A percentile compares a stretch with the other conserved stretches of the same genome.
Conservation (phyloP, 2,113 vertebrate species). For the Forbesichthys agassizii region DNA sequence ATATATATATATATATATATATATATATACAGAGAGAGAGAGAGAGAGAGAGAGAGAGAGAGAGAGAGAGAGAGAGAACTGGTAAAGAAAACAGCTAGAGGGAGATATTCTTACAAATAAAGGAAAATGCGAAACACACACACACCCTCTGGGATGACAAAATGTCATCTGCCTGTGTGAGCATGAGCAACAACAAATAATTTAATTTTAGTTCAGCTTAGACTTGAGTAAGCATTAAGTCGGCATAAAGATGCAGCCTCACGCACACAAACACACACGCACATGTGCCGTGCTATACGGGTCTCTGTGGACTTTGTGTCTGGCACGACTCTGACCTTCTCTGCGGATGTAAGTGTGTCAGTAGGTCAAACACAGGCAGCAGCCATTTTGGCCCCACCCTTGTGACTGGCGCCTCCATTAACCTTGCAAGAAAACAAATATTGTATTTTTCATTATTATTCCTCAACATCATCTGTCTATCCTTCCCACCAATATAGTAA, state of each 20-base stretch:
- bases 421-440: constrained; percentile 21
- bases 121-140: constrained; percentile 24
- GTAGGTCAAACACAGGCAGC: constrained; percentile 60
- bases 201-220: constrained; percentile 46
- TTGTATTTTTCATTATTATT: neutral
- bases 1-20: too few relatives aligned
- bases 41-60: neutral
- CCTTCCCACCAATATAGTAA: neutral
- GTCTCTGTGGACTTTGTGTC: constrained; percentile 20
- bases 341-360: constrained; percentile 71
- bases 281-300: neutral
- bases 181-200: constrained; percentile 47
- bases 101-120: constrained; percentile 30
- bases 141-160: constrained; percentile 12
- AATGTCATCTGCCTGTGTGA: constrained; percentile 13
- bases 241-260: constrained; percentile 53
- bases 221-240: constrained; percentile 63
- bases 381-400: constrained; percentile 39
- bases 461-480: too few relatives aligned
- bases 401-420: constrained; percentile 42
- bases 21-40: too few relatives aligned
- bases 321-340: constrained; percentile 34
- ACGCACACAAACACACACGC: constrained; percentile 21
- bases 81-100: constrained; percentile 9
- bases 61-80: neutral